These are phyloP conservation scores for Ceraclea dissimilis DNA, from an alignment of 2,888 invertebrate genomes.

Conservation along the genomic window DNA sequence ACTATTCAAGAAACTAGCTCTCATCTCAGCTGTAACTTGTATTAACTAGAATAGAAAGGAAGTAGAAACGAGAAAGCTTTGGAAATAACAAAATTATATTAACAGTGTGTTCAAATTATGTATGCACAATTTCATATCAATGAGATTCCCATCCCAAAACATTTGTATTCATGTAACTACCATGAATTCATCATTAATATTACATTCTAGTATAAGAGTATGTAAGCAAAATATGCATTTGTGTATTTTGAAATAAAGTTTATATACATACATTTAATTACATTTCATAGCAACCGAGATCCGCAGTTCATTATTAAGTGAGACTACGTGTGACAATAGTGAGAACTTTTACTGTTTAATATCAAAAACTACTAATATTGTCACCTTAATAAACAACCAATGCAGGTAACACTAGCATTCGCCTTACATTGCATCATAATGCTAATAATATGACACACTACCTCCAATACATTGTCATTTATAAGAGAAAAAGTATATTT, in stretches of 20 bases:
- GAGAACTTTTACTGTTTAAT: conserved; percentile 14
- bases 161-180: too few species aligned
- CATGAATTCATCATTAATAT: too few species aligned
- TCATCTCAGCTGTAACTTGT: too few species aligned
- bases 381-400: conserved; percentile 24
- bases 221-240: not conserved
- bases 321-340: conserved; percentile 14
- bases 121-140: too few species aligned
- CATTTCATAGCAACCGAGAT: not conserved
- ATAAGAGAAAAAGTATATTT: not conserved
- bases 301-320: not conserved
- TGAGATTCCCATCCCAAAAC: too few species aligned
- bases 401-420: conserved; percentile 11
- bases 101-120: too few species aligned
- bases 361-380: conserved; percentile 25
- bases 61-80: too few species aligned
- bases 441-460: not conserved
- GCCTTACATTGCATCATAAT: conserved; percentile 2
- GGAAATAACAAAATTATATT: too few species aligned
- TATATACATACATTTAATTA: not conserved
- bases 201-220: too few species aligned
- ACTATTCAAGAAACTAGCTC: too few species aligned
- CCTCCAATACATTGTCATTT: not conserved
- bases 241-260: not conserved
- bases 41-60: too few species aligned